Base-by-base conservation (phyloP, 1,140 invertebrate genomes). In the Drosophila azteca region DNA sequence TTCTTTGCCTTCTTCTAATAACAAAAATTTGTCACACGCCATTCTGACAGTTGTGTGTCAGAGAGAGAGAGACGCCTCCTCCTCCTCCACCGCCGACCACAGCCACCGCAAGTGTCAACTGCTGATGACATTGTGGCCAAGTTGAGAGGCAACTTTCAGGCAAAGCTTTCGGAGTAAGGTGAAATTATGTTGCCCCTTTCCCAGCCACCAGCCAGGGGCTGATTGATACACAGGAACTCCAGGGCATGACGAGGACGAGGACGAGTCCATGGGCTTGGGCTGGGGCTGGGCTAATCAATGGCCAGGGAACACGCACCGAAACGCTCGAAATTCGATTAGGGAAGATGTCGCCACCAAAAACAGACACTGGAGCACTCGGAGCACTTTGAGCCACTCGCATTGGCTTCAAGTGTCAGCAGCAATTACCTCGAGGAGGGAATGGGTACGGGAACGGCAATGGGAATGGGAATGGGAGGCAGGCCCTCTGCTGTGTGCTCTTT, bases 21-120 rank as follows among this genome's bases (percentile, higher is more conserved):
- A 85, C 82, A 55, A 65, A 58, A 88, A 73, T 88, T 83, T 88
- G 82, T 82, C 83, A 87, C 74, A 66, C 77, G 78, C 63, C 65
- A 81, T 62, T 78, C 73, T 82, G 82, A 78, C 82, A 85, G 74
- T 87, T 78, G 76, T 84, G 76, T 84, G 80, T 84, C 80, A 84
- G 51, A 77, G 65, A 59, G 65, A 67, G 8, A 20, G 57, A 8
- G 29, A 17, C 20, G 9, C 24, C 54, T 15, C 8, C 41, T 3
- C 31, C 17, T 20, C 17, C 1, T 20, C 17, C 17, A 45, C 51
- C 35, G 57, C 64, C 65, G 66, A 39, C 35, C 35, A 39, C 35
- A 39, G 35, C 35, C 35, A 39, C 35, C 67, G 69, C 20, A 69
- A 69, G 50, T 55, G 65, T 68, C 65, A 70, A 69, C 64, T 69